Base-by-base conservation (phyloP, 2,888 invertebrate species). In the Euspilapteryx auroguttella region DNA sequence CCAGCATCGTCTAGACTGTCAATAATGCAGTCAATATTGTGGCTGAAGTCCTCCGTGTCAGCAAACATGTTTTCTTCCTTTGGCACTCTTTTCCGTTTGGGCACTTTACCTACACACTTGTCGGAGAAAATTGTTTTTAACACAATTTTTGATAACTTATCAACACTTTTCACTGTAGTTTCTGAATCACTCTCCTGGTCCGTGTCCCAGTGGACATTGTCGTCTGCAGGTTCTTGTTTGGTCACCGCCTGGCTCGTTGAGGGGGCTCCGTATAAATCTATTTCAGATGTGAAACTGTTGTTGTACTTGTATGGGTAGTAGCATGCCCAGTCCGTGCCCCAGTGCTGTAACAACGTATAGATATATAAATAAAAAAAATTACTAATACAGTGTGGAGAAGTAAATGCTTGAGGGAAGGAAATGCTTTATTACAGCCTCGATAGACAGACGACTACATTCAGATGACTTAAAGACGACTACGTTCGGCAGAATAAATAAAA, bases 91-190 rank as follows among this genome's bases (percentile, higher is more conserved):
- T 47, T 66, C 24, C 42, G n/a, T n/a, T n/a, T 54, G 0, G 57
- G 59, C 0, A 61, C 52, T 40, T 55, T 59, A 0, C 58, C 65
- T 0, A 64, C 29, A 2, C 42, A 39, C 28, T 46, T 51, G 2
- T 41, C 38, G 0, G 68, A 63, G 42, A 61, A 66, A 25, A 73
- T 42, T 0, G 49, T 55, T 31, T 59, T 62, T 1, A 75, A 30
- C 0, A 56, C 32, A 0, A 73, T 36, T 0, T 42, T 41, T 0
- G 49, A 39, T 0, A 75, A 40, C 0, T 37, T 40, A 0, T 55
- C 40, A 0, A 68, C 42, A 2, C 32, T 38, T 8, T 25, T 31
- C 4, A 37, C 38, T 34, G 21, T 34, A 30, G 21, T 33, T 29
- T 38, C 37, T 3, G 31, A 37, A 10, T 42, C 42, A 3, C 37